Conservation (phyloP, 1,140 invertebrate genomes). For the Cyphomyrmex costatus region DNA sequence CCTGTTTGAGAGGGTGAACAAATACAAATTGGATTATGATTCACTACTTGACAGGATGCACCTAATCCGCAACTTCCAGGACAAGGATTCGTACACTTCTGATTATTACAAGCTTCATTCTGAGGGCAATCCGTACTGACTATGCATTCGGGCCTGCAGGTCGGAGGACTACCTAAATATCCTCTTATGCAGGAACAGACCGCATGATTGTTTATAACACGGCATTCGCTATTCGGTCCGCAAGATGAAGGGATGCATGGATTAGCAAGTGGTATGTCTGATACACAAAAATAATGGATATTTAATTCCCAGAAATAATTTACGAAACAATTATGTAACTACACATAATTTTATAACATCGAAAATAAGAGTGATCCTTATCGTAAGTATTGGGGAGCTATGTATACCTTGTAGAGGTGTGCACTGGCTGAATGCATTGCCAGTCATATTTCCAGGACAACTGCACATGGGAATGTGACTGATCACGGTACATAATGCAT, state of each 20-base stretch:
- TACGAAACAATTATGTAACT: not conserved
- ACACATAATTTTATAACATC: not conserved
- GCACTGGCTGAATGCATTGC: constrained; percentile 86
- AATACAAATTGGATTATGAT: constrained; percentile 86
- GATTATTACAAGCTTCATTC: constrained; percentile 89
- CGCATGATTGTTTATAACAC: constrained; percentile 86
- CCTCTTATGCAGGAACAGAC: constrained; percentile 89
- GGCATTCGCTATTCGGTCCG: constrained; percentile 90
- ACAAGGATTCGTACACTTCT: constrained; percentile 91
- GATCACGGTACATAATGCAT: constrained; percentile 87
- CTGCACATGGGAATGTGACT: constrained; percentile 87
- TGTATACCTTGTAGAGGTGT: constrained; percentile 67
- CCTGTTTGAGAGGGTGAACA: constrained; percentile 84
- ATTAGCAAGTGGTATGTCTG: constrained; percentile 84
- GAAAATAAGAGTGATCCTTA: too few species aligned
- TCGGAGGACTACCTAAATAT: constrained; percentile 89
- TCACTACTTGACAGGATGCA: constrained; percentile 88
- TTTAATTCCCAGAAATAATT: not conserved
- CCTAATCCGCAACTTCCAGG: constrained; percentile 88
- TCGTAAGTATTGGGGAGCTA: too few species aligned
- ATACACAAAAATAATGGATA: constrained; percentile 46
- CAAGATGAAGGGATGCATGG: constrained; percentile 88
- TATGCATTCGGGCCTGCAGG: constrained; percentile 90
- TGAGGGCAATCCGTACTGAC: constrained; percentile 89
- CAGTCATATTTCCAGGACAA: constrained; percentile 86